phyloP scores from a whole-genome alignment of 1,140 invertebrate genomes.

The Araneus ventricosus region DNA sequence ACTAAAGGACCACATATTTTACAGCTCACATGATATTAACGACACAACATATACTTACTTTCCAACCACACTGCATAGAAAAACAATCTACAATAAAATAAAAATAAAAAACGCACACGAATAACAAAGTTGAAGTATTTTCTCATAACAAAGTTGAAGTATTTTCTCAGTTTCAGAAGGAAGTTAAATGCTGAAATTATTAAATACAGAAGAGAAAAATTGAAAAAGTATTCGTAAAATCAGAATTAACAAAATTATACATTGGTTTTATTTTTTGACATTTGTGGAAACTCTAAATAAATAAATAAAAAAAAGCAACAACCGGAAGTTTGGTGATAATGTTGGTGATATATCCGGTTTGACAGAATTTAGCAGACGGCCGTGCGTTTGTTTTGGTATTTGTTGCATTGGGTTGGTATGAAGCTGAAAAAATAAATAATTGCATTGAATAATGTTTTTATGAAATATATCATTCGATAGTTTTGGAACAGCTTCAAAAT shows the following conservation, averaged over 20 bases:
- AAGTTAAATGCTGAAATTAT: too few species aligned
- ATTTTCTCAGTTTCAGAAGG: too few species aligned
- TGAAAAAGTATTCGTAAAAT: too few species aligned
- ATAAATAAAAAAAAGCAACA: not conserved
- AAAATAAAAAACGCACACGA: not conserved
- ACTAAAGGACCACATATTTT: not conserved
- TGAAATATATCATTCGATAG: not conserved
- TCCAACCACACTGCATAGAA: conserved; percentile 20
- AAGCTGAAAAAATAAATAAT: too few species aligned
- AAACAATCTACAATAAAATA: not conserved
- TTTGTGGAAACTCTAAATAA: too few species aligned
- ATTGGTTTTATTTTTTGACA: too few species aligned
- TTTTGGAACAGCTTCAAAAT: not conserved
- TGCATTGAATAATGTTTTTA: too few species aligned
- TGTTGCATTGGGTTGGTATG: not conserved
- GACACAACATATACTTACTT: conserved; percentile 59
- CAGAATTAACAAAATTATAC: too few species aligned
- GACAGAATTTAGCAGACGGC: not conserved
- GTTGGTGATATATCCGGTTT: not conserved
- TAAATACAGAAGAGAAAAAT: too few species aligned
- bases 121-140: too few species aligned
- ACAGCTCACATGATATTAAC: not conserved
- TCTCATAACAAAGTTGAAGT: too few species aligned
- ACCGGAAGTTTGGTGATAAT: not conserved
- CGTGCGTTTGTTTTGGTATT: not conserved